Evolutionary conservation across 2,113 vertebrate species (phyloP), one percentile per base, ranked within the genome.

Genomic region (Numenius arquata): DNA sequence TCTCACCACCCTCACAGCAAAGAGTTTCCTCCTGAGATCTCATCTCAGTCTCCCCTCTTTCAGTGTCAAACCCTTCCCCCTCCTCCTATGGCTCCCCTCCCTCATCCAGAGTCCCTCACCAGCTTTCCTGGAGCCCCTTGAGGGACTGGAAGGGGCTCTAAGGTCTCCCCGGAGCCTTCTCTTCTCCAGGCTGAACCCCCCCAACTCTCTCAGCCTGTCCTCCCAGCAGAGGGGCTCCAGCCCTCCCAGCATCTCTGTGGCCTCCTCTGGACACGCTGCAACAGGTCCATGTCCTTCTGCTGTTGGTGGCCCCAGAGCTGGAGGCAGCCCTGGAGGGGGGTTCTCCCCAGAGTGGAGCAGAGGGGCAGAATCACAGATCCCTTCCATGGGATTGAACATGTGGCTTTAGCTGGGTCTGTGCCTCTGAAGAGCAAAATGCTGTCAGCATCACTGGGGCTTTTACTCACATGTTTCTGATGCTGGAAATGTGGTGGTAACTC

Each of bases 381-480:
- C 27, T 12, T 40, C 61, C 7, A 1, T 11, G 36, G 0, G 2
- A 26, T 3, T 38, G 45, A 62, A 29, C 0, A 4, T 12, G 2
- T 0, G 5, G 56, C 72, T 76, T 58, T 68, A 41, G 68, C 63
- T 63, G 67, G 27, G 30, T 40, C 36, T 15, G 76, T 5, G 41
- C 27, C 18, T 83, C 67, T 17, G 11, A 29, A 17, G 40, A 47
- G 25, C 59, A 36, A 27, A 87, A 9, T 4, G 0, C 22, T 26
- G 40, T 26, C 45, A 65, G 76, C 30, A 34, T 58, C 4, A 0
- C 67, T 38, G 56, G 40, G 50, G 38, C 62, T 86, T 71, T 61
- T 19, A 9, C 29, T 53, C 4, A 5, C 11, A 11, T 38, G 27
- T 40, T 18, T 40, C 43, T 77, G 65, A 30, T 58, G 80, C 2